phyloP scores from a whole-genome alignment of 2,113 vertebrate genomes.

The Nannobrachium achirus region DNA sequence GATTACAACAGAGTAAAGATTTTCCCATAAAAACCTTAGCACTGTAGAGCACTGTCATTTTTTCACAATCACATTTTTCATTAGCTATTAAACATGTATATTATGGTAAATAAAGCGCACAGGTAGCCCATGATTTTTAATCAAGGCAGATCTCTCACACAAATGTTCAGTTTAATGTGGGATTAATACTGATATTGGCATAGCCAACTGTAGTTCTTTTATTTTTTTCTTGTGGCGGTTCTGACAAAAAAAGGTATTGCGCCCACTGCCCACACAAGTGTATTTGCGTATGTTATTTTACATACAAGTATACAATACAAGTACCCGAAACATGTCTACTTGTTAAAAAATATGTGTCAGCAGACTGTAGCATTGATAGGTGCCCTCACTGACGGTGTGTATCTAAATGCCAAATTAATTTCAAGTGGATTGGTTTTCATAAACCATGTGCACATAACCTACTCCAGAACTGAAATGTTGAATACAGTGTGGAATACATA shows the following conservation, averaged over 20 bases:
- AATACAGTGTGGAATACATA: conserved; percentile 38
- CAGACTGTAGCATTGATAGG: no score
- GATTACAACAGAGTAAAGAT: not conserved
- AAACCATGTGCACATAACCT: conserved; percentile 25
- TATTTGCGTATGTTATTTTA: no score
- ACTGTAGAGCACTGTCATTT: conserved; percentile 37
- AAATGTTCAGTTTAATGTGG: conserved; percentile 15
- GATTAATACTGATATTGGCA: conserved; percentile 15
- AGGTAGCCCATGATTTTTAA: conserved; percentile 20
- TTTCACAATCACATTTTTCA: conserved; percentile 18
- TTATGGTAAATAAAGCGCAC: conserved; percentile 4
- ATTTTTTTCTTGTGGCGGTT: no score
- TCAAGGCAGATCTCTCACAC: conserved; percentile 12
- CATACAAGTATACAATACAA: no score
- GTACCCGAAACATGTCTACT: no score
- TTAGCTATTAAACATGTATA: not conserved
- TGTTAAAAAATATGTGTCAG: no score
- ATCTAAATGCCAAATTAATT: conserved; percentile 34
- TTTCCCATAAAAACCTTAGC: not conserved
- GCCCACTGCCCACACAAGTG: no score
- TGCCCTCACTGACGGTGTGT: not conserved
- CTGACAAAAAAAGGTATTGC: no score
- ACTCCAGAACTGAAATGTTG: conserved; percentile 35
- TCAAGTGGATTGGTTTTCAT: conserved; percentile 21
- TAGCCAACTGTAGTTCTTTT: conserved; percentile 41